Evolutionary conservation across 2,797 vertebrate species (phyloP), one percentile per base, ranked within the genome.

Genomic region (Coregonus sp.): DNA sequence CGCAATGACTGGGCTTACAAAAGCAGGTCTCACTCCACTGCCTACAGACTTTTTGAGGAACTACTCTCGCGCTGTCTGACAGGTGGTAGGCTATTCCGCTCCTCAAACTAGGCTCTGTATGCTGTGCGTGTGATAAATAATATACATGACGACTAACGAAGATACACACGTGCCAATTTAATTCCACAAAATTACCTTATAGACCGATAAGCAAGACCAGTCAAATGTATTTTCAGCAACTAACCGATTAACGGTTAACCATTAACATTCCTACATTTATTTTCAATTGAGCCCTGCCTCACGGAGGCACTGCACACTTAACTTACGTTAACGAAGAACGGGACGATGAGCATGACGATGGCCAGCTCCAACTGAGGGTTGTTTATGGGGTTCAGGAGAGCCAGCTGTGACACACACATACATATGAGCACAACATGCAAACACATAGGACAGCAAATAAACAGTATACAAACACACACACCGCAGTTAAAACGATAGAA

Each of bases 321-420:
- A 96, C 97, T 97, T 93, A 99, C 98, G 56, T 99, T 99, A 82
- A 99, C 93, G 86, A 99, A 98, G 94, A 99, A 99, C n/a, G 98
- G 98, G 76, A 99, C 98, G 77, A 99, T 99, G 84, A 99, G 94
- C 97, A 99, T 98, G 89, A 99, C 98, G 75, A 99, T 96, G 83
- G 98, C 97, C 91, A 99, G 93, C 86, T 99, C 97, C 95, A 99
- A 77, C 81, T 96, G 92, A 72, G 97, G 97, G 87, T 98, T 96
- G 77, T 95, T 85, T 89, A 99, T 98, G 76, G 95, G 96, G 85
- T 97, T 99, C 91, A 97, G 86, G 56, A 96, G 94, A 87, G 96
- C 94, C 89, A 99, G 94, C 98, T 99, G 95, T 40, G 35, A 86
- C 51, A 81, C 77, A 87, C 37, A 85, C 71, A 83, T 25, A 25